phyloP scores from a whole-genome alignment of 2,113 vertebrate species.

The Onychostoma macrolepis region DNA sequence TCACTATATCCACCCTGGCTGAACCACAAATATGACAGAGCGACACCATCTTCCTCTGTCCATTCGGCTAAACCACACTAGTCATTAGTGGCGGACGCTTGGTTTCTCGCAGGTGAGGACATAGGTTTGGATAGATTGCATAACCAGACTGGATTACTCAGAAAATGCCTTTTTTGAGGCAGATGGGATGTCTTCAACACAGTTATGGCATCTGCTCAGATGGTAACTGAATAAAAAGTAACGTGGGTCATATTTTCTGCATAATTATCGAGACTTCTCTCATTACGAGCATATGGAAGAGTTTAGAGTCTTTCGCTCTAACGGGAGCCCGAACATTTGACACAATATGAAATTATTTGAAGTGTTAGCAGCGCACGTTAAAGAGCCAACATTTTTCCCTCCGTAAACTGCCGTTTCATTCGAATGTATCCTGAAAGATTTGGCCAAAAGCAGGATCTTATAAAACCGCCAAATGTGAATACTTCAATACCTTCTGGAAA shows the following conservation, averaged over 20 bases:
- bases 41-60: background rate
- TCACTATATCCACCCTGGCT: background rate
- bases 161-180: background rate
- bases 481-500: constrained; percentile 28
- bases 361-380: constrained; percentile 10
- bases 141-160: background rate
- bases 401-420: constrained; percentile 8
- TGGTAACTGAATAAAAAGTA: constrained; percentile 31
- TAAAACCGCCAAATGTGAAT: constrained; percentile 37
- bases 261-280: constrained; percentile 30
- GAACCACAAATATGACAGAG: background rate
- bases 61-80: background rate
- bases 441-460: background rate
- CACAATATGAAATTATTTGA: constrained; percentile 41
- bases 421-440: constrained; percentile 30
- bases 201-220: background rate
- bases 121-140: constrained; percentile 38
- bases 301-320: constrained; percentile 21
- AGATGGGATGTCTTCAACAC: constrained; percentile 21
- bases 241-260: background rate
- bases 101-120: constrained; percentile 46
- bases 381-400: constrained; percentile 26
- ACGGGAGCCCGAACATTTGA: constrained; percentile 46
- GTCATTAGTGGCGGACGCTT: background rate
- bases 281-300: constrained; percentile 51